phyloP scores from a whole-genome alignment of 2,113 vertebrate genomes.

The Rutilus rutilus region DNA sequence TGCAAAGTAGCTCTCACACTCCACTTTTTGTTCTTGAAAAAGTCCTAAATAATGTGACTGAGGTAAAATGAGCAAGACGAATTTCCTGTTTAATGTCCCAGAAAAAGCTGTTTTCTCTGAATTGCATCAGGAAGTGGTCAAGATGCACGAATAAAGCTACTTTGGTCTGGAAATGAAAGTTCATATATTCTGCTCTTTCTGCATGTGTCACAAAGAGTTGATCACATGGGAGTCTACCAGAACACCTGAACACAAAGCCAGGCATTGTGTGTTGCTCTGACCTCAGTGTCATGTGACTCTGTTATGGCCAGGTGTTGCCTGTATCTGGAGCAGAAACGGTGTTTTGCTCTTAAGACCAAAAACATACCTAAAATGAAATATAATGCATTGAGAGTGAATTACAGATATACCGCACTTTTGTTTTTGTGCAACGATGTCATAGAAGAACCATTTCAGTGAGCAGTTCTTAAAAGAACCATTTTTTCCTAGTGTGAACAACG shows the following conservation, averaged over 20 bases:
- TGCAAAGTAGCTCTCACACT: slow-evolving; percentile 40
- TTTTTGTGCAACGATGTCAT: too few species aligned
- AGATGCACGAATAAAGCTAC: slow-evolving; percentile 24
- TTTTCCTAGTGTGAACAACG: too few species aligned
- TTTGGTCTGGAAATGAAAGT: slow-evolving; percentile 38
- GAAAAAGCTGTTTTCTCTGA: slow-evolving; percentile 40
- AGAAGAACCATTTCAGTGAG: too few species aligned
- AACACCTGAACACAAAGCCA: slow-evolving; percentile 58
- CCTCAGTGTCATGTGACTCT: slow-evolving; percentile 54
- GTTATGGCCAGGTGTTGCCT: slow-evolving; percentile 55
- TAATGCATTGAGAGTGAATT: neutral
- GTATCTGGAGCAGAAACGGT: slow-evolving; percentile 50
- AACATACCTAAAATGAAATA: neutral
- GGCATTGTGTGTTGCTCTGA: slow-evolving; percentile 53
- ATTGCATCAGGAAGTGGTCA: slow-evolving; percentile 47
- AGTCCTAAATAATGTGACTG: slow-evolving; percentile 42
- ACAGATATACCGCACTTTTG: neutral
- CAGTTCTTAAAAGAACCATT: too few species aligned
- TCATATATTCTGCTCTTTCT: slow-evolving; percentile 50
- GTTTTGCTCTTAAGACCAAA: slow-evolving; percentile 31
- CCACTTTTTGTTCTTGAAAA: slow-evolving; percentile 27
- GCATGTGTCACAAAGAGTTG: slow-evolving; percentile 47
- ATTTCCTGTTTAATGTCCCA: slow-evolving; percentile 38
- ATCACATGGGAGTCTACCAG: slow-evolving; percentile 45
- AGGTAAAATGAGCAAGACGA: slow-evolving; percentile 35